phyloP scores from a whole-genome alignment of 2,797 vertebrate species.

The Brachyalestes nurse region DNA sequence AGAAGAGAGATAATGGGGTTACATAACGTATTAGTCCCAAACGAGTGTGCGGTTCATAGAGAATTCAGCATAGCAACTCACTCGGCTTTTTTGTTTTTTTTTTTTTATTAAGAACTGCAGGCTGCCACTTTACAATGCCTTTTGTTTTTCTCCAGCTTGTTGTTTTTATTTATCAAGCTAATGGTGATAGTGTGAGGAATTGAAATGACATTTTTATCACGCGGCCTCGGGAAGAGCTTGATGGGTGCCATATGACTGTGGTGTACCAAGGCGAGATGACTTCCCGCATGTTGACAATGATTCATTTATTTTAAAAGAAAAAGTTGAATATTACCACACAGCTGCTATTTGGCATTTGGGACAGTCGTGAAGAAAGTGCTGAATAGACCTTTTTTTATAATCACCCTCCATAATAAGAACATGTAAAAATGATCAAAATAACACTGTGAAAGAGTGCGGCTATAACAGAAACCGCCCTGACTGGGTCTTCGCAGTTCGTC shows the following conservation, averaged over 20 bases:
- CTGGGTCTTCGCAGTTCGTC: slow-evolving; percentile 80
- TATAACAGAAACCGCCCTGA: not conserved
- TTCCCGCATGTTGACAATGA: slow-evolving; percentile 23
- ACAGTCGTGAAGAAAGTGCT: slow-evolving; percentile 15
- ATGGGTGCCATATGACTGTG: slow-evolving; percentile 42
- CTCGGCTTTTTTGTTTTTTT: too few species aligned
- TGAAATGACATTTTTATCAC: slow-evolving; percentile 23
- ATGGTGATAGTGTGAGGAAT: not conserved
- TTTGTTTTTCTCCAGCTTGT: not conserved
- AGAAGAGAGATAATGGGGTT: not conserved
- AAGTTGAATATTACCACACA: slow-evolving; percentile 32
- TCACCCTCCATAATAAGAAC: not conserved
- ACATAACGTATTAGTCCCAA: slow-evolving; percentile 3
- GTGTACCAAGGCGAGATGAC: slow-evolving; percentile 23
- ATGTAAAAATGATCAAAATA: not conserved
- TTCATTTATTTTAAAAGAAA: too few species aligned
- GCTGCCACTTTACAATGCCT: not conserved
- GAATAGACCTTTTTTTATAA: not conserved
- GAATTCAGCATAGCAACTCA: not conserved
- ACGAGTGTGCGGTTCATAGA: not conserved
- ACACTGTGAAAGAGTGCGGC: not conserved
- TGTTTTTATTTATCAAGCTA: not conserved
- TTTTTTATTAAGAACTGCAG: not conserved
- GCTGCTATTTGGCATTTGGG: slow-evolving; percentile 26
- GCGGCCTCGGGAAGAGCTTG: slow-evolving; percentile 26